phyloP scores from a whole-genome alignment of 1,140 invertebrate species.

The Drosophila tani region DNA sequence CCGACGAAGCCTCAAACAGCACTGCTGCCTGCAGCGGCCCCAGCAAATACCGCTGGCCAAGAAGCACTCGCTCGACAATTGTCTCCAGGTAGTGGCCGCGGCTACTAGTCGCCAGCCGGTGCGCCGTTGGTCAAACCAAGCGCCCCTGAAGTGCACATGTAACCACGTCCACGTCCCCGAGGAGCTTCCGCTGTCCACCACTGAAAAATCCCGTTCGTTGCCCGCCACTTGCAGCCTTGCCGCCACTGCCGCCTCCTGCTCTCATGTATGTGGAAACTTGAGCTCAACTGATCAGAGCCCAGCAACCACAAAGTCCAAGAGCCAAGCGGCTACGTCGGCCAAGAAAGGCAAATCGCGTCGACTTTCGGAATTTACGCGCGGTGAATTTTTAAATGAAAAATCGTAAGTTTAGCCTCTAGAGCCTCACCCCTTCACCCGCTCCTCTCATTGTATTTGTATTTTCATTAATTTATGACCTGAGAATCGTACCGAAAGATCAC shows the following conservation, averaged over 20 bases:
- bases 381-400: conserved; percentile 86
- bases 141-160: conserved; percentile 71
- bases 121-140: conserved; percentile 79
- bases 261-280: conserved; percentile 43
- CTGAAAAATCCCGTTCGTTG: conserved; percentile 64
- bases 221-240: conserved; percentile 31
- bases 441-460: conserved; percentile 13
- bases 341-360: conserved; percentile 85
- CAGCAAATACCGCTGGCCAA: conserved; percentile 36
- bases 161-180: conserved; percentile 31
- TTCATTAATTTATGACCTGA: conserved; percentile 49
- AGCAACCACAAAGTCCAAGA: conserved; percentile 44
- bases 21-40: conserved; percentile 66
- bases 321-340: conserved; percentile 30
- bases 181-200: conserved; percentile 44
- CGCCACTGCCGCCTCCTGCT: background rate
- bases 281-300: conserved; percentile 34
- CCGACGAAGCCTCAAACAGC: conserved; percentile 75
- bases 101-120: conserved; percentile 30
- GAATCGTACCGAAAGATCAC: conserved; percentile 10
- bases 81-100: conserved; percentile 4
- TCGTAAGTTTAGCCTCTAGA: conserved; percentile 74
- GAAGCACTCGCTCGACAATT: conserved; percentile 46
- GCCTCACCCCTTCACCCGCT: background rate
- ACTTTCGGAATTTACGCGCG: conserved; percentile 85